phyloP scores from a whole-genome alignment of 1,140 invertebrate genomes.

The Hycleus cichorii region DNA sequence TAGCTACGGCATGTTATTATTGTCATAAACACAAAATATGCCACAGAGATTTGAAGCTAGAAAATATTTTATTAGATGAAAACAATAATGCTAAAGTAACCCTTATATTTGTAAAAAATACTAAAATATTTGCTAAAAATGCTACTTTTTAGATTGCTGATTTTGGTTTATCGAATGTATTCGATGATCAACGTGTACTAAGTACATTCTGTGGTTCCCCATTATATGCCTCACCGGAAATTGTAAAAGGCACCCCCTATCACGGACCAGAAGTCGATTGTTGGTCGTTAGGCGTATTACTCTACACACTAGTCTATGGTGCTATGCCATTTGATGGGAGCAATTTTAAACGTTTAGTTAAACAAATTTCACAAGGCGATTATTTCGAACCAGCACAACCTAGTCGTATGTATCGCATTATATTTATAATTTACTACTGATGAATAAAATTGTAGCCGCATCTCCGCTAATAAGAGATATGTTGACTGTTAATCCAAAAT shows the following conservation, averaged over 20 bases:
- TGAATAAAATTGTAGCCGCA: constrained; percentile 58
- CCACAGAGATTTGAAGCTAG: constrained; percentile 96
- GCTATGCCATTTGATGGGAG: constrained; percentile 99
- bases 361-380: constrained; percentile 94
- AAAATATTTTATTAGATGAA: constrained; percentile 96
- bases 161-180: constrained; percentile 98
- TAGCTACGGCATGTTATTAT: constrained; percentile 95
- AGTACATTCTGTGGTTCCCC: constrained; percentile 97
- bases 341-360: constrained; percentile 93
- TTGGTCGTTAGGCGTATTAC: constrained; percentile 94
- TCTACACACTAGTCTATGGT: constrained; percentile 97
- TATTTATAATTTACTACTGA: not conserved
- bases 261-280: constrained; percentile 93
- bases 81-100: constrained; percentile 89
- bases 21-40: constrained; percentile 98
- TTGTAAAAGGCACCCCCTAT: constrained; percentile 96
- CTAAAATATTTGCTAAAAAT: not conserved
- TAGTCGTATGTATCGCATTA: constrained; percentile 61
- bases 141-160: constrained; percentile 79
- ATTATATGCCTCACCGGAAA: constrained; percentile 97
- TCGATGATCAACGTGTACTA: constrained; percentile 79
- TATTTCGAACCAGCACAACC: constrained; percentile 95
- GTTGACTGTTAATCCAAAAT: constrained; percentile 83
- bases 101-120: not conserved
- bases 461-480: constrained; percentile 91